Conservation (phyloP, 2,113 vertebrate species). For the Nipponia nippon region DNA sequence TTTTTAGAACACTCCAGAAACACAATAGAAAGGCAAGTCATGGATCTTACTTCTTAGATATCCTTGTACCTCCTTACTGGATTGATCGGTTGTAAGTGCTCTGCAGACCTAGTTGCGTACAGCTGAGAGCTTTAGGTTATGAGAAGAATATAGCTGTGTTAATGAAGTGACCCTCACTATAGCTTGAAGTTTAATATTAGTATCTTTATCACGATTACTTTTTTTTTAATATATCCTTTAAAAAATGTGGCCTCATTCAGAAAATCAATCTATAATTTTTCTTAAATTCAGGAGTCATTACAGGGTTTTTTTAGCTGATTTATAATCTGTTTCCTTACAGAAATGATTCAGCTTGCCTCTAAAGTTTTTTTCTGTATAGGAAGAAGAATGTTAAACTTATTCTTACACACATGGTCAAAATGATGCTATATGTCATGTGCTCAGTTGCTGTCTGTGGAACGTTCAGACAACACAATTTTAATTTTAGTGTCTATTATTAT, state of each 20-base stretch:
- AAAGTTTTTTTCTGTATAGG: not conserved
- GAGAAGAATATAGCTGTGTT: not conserved
- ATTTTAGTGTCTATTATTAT: not conserved
- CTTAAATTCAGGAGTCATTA: not conserved
- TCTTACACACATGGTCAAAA: not conserved
- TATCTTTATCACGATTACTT: not conserved
- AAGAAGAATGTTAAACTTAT: not conserved
- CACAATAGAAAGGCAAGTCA: not conserved
- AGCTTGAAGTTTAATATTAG: not conserved
- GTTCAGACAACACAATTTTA: not conserved
- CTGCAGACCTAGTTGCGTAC: not conserved
- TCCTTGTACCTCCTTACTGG: not conserved
- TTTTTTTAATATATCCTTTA: not conserved
- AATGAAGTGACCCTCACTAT: slow-evolving; percentile 7
- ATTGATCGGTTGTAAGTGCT: fast-evolving
- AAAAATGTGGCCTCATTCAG: not conserved
- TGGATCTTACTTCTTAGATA: not conserved
- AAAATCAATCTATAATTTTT: not conserved
- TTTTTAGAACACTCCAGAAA: not conserved
- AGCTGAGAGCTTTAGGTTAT: not conserved
- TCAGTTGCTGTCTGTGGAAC: not conserved
- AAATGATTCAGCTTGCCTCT: not conserved
- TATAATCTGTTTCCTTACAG: not conserved
- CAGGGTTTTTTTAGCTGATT: not conserved
- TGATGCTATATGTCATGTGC: not conserved